Percentiles rank a stretch among this genome's conserved stretches.
These are phyloP conservation scores for Xestia c-nigrum DNA, from an alignment of 2,888 invertebrate species.

Conservation along the genomic window DNA sequence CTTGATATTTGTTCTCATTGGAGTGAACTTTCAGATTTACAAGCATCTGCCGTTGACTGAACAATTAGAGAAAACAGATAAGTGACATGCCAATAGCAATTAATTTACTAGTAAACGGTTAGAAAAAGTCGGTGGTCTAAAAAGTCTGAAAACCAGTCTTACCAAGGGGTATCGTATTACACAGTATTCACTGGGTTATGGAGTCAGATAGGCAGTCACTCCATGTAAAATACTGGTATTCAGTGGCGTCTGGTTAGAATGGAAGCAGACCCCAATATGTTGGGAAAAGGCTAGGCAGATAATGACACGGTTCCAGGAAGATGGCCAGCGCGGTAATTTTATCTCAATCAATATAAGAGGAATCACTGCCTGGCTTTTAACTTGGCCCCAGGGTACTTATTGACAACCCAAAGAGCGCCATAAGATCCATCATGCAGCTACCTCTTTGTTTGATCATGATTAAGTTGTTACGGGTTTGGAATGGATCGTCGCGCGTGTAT, in stretches of 20 bases:
- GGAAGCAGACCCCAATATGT: too few relatives aligned
- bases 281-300: too few relatives aligned
- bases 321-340: background rate
- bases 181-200: too few relatives aligned
- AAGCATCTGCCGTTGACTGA: constrained; percentile 8
- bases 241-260: too few relatives aligned
- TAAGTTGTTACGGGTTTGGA: constrained; percentile 81
- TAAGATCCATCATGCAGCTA: constrained; percentile 76
- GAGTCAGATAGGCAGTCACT: too few relatives aligned
- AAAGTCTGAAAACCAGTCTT: too few relatives aligned
- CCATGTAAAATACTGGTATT: too few relatives aligned
- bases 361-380: background rate
- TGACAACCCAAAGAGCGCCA: constrained; percentile 26
- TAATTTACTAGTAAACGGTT: constrained; percentile 16
- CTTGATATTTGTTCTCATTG: constrained; percentile 21
- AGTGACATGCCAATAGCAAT: background rate
- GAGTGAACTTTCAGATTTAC: constrained; percentile 22
- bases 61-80: constrained; percentile 11
- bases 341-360: background rate
- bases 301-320: background rate
- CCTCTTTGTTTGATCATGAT: constrained; percentile 83
- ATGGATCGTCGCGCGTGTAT: constrained; percentile 81
- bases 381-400: constrained; percentile 17
- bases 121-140: too few relatives aligned
- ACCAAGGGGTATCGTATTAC: too few relatives aligned